phyloP scores from a whole-genome alignment of 1,140 invertebrate species.

The Pteromalus puparum region DNA sequence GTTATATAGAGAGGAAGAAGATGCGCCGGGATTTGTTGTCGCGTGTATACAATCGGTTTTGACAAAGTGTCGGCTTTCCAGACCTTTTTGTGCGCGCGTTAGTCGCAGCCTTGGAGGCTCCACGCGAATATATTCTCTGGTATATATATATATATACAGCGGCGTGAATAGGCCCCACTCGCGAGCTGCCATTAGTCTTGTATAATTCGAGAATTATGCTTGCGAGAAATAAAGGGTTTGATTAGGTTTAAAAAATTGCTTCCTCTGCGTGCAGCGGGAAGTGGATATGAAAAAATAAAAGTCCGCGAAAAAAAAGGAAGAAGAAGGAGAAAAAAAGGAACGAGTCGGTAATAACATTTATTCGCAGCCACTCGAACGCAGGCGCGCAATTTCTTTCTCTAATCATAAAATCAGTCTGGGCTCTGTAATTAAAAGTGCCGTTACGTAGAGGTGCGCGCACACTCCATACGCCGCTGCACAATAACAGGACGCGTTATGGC shows the following conservation, averaged over 20 bases:
- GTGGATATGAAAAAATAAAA: background rate
- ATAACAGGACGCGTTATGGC: constrained; percentile 52
- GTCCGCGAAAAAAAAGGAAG: no score
- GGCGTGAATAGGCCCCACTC: no score
- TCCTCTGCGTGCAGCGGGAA: background rate
- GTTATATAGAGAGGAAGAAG: background rate
- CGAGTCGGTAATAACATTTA: background rate
- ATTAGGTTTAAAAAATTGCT: no score
- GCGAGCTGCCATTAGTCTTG: no score
- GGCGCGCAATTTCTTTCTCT: constrained; percentile 19
- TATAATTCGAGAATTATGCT: no score
- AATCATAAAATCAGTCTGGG: constrained; percentile 40
- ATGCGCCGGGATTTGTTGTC: background rate
- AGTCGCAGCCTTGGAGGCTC: background rate
- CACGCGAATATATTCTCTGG: no score
- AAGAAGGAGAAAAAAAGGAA: no score
- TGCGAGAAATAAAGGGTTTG: no score
- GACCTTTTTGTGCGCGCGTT: no score
- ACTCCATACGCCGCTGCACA: background rate
- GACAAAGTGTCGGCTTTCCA: background rate
- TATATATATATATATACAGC: no score
- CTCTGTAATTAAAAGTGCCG: constrained; percentile 48
- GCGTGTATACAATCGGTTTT: background rate
- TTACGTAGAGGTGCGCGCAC: background rate
- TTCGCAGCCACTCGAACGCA: background rate